These are phyloP conservation scores for Sphaeridia pumilis DNA, from an alignment of 2,888 invertebrate species.

Conservation along the genomic window DNA sequence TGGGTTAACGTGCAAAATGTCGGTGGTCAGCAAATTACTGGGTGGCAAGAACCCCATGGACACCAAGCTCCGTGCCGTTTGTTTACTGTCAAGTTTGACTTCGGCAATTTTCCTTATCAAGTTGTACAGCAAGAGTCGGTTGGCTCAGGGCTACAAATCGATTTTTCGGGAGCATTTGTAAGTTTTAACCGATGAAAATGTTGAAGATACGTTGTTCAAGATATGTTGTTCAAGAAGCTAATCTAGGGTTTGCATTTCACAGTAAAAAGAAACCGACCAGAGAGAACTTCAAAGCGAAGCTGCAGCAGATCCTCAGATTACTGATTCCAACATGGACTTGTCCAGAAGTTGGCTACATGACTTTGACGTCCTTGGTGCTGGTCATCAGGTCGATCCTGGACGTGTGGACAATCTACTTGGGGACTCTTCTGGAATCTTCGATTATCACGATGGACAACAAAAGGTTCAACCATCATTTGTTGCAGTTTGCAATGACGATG, in stretches of 20 bases:
- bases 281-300: slow-evolving; percentile 19
- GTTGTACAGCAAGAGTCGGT: slow-evolving; percentile 11
- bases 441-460: slow-evolving; percentile 24
- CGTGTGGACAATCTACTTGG: slow-evolving; percentile 92
- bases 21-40: slow-evolving; percentile 10
- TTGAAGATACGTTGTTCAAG: too few relatives aligned
- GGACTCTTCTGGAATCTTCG: slow-evolving; percentile 79
- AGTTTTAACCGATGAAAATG: neutral
- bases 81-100: slow-evolving; percentile 8
- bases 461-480: slow-evolving; percentile 24
- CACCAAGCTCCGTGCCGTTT: slow-evolving; percentile 9
- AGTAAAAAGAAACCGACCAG: slow-evolving; percentile 11
- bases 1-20: too few relatives aligned
- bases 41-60: slow-evolving; percentile 4
- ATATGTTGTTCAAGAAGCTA: neutral
- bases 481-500: slow-evolving; percentile 33
- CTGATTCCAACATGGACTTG: slow-evolving; percentile 68
- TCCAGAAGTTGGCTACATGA: slow-evolving; percentile 60
- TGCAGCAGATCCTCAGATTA: slow-evolving; percentile 46
- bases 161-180: slow-evolving; percentile 14
- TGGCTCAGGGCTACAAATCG: slow-evolving; percentile 5
- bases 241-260: neutral
- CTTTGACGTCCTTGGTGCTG: slow-evolving; percentile 65
- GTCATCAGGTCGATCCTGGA: slow-evolving; percentile 86
- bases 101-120: slow-evolving; percentile 9